Evolutionary conservation across 2,797 vertebrate species (phyloP).

Genomic region (Fistularia tabacaria): DNA sequence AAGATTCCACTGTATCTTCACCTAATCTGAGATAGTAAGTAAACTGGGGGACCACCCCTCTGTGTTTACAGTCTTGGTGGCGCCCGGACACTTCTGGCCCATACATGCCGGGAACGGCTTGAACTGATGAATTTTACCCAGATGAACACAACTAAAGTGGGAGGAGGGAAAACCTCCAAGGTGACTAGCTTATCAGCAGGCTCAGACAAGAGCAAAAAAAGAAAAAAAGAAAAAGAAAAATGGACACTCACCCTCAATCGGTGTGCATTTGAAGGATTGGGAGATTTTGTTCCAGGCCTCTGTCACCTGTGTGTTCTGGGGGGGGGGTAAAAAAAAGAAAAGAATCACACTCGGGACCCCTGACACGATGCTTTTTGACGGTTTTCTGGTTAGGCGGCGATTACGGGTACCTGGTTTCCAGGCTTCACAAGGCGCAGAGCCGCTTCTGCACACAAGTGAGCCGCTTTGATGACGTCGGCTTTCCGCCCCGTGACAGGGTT

Average conservation of each 20-base stretch:
- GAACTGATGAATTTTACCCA: too few species aligned
- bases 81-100: too few species aligned
- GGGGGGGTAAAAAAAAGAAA: background rate
- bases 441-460: constrained; percentile 92
- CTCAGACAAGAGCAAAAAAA: background rate
- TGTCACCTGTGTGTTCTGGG: constrained; percentile 93
- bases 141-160: too few species aligned
- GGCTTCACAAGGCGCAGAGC: constrained; percentile 94
- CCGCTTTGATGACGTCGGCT: constrained; percentile 92
- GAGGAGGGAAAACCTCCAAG: too few species aligned
- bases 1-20: too few species aligned
- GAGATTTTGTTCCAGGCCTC: constrained; percentile 97
- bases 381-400: background rate
- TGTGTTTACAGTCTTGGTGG: too few species aligned
- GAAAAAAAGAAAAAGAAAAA: background rate
- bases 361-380: background rate
- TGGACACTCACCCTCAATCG: constrained; percentile 84
- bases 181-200: background rate
- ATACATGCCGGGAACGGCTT: too few species aligned
- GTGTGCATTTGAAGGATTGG: constrained; percentile 91
- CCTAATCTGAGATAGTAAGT: too few species aligned
- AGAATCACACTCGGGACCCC: background rate
- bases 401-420: constrained; percentile 84
- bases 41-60: too few species aligned
- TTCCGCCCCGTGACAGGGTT: constrained; percentile 85